Evolutionary conservation across 2,113 vertebrate species (phyloP).

Genomic region (Copsychus sechellarum): DNA sequence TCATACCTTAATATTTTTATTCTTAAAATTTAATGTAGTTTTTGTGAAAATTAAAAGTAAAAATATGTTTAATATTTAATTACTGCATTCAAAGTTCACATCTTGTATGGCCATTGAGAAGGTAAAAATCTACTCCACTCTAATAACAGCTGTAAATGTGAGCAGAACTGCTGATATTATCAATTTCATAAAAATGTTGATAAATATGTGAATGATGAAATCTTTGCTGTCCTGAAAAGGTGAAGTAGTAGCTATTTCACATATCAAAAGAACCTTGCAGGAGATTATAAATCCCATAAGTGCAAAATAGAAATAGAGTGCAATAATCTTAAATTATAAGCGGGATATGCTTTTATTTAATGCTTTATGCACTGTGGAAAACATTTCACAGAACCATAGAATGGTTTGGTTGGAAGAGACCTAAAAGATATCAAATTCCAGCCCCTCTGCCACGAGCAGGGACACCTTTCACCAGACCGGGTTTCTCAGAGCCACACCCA

Average conservation of each 20-base stretch:
- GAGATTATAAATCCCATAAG: background rate
- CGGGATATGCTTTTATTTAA: background rate
- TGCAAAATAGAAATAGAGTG: background rate
- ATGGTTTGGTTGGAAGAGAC: background rate
- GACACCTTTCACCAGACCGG: background rate
- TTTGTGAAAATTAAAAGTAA: background rate
- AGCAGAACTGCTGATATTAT: background rate
- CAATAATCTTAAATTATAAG: background rate
- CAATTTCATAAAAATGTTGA: background rate
- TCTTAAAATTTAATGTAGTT: background rate
- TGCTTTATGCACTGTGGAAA: background rate
- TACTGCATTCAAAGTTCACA: background rate
- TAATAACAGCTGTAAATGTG: background rate
- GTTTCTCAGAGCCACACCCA: background rate
- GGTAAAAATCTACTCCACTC: background rate
- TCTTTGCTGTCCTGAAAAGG: background rate
- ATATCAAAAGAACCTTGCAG: background rate
- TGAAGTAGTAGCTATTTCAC: background rate
- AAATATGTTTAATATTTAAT: background rate
- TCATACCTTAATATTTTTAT: background rate
- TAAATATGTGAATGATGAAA: background rate
- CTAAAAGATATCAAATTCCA: background rate
- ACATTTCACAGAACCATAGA: background rate
- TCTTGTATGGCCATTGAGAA: background rate
- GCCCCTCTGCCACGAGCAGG: background rate